Percentiles rank a stretch among this genome's conserved stretches.
Conservation (phyloP, 1,140 invertebrate species). For the Zaprionus africanus region DNA sequence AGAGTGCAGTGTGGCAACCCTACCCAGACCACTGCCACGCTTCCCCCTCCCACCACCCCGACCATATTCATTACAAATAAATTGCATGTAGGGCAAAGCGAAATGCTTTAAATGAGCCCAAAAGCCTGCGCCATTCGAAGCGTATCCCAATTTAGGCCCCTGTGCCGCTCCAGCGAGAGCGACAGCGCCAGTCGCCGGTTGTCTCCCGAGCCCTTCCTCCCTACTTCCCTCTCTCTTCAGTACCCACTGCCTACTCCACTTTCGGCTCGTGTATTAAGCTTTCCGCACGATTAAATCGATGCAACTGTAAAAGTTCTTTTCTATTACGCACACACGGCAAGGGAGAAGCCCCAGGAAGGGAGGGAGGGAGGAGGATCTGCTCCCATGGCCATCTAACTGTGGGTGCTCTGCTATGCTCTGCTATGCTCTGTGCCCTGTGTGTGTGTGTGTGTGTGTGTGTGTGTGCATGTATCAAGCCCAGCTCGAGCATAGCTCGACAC, state of each 20-base stretch:
- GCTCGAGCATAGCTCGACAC: conserved; percentile 57
- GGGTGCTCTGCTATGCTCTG: conserved; percentile 35
- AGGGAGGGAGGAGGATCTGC: conserved; percentile 2
- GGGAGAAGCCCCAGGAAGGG: too few species aligned
- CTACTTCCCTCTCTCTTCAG: neutral
- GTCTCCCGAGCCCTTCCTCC: neutral
- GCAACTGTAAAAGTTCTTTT: conserved; percentile 82
- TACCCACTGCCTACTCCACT: conserved; percentile 6
- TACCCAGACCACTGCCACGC: neutral
- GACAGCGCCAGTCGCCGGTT: conserved; percentile 57
- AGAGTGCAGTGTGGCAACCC: conserved; percentile 61
- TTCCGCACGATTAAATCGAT: conserved; percentile 84
- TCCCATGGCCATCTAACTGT: conserved; percentile 60
- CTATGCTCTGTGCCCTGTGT: neutral
- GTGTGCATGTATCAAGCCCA: conserved; percentile 59
- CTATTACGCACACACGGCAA: conserved; percentile 63
- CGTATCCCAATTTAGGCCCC: conserved; percentile 80
- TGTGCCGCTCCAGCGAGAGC: conserved; percentile 66
- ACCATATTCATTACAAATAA: conserved; percentile 73
- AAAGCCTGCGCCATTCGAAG: conserved; percentile 62
- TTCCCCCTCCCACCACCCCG: neutral
- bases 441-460: neutral
- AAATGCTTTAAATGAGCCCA: conserved; percentile 80
- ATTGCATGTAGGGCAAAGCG: conserved; percentile 71
- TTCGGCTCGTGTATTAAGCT: conserved; percentile 72